These are phyloP conservation scores for Dusona sp. DNA, from an alignment of 2,888 invertebrate species.

Conservation along the genomic window DNA sequence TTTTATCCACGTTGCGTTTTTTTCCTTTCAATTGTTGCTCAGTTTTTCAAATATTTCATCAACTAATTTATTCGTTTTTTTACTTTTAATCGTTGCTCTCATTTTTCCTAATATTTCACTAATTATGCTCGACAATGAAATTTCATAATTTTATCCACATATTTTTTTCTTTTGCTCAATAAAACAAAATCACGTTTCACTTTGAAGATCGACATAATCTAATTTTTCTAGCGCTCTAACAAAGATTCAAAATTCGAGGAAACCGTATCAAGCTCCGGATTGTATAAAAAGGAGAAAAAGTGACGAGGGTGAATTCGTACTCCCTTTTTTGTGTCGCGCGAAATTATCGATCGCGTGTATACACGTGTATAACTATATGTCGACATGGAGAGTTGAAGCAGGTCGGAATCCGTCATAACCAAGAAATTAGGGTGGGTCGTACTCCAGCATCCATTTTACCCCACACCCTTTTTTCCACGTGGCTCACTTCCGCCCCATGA, in stretches of 20 bases:
- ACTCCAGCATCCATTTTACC: slow-evolving; percentile 13
- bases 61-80: neutral
- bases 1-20: slow-evolving; percentile 1
- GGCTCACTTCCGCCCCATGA: slow-evolving; percentile 1
- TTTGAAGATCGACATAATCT: neutral
- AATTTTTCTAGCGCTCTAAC: neutral
- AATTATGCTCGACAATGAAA: neutral
- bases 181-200: neutral
- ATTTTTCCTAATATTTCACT: neutral
- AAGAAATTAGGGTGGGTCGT: slow-evolving; percentile 57
- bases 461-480: slow-evolving; percentile 18
- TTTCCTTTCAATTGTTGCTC: neutral
- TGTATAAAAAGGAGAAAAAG: slow-evolving; percentile 5
- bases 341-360: slow-evolving; percentile 36
- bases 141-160: neutral
- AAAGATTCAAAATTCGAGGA: slow-evolving; percentile 5
- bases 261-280: neutral
- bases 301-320: slow-evolving; percentile 24
- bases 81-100: neutral
- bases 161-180: neutral
- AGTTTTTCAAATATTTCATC: neutral
- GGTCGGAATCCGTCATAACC: slow-evolving; percentile 64
- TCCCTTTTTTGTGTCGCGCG: slow-evolving; percentile 37
- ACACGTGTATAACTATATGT: neutral
- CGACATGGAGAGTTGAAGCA: slow-evolving; percentile 52